Evolutionary conservation across 2,113 vertebrate genomes (phyloP).

Genomic region (Microtus pennsylvanicus): DNA sequence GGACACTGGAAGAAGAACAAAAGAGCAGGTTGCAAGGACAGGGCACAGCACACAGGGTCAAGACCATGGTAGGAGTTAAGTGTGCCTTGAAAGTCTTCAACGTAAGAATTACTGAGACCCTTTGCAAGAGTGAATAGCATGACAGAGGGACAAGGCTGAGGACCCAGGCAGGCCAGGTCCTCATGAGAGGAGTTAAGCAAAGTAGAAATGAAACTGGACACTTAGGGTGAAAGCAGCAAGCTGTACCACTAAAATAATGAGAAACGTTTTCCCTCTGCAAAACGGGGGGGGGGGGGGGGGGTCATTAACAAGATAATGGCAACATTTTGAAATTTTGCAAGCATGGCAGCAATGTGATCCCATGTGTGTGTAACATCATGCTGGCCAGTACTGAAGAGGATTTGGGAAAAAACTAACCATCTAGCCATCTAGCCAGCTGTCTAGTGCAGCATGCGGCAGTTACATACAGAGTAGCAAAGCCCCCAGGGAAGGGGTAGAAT

Average conservation of each 20-base stretch:
- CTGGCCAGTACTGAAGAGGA: not conserved
- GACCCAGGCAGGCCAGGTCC: not conserved
- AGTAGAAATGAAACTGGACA: not conserved
- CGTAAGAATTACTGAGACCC: not conserved
- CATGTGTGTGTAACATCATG: not conserved
- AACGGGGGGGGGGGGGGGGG: not conserved
- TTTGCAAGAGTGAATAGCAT: not conserved
- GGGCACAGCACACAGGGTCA: not conserved
- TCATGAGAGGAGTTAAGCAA: not conserved
- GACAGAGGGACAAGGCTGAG: not conserved
- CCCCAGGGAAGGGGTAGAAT: fast-evolving
- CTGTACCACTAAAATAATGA: not conserved
- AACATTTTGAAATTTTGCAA: not conserved
- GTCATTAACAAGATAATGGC: not conserved
- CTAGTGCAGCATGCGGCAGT: not conserved
- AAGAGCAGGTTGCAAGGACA: not conserved
- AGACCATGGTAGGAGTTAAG: not conserved
- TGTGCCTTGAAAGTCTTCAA: not conserved
- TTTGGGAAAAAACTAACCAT: not conserved
- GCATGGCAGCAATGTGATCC: not conserved
- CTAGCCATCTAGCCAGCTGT: too few species aligned
- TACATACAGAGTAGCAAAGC: not conserved
- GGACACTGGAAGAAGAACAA: not conserved
- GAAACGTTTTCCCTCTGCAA: not conserved
- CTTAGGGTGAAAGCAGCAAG: not conserved